Conservation (phyloP, 2,888 invertebrate genomes). For the Ennomos erosarius region DNA sequence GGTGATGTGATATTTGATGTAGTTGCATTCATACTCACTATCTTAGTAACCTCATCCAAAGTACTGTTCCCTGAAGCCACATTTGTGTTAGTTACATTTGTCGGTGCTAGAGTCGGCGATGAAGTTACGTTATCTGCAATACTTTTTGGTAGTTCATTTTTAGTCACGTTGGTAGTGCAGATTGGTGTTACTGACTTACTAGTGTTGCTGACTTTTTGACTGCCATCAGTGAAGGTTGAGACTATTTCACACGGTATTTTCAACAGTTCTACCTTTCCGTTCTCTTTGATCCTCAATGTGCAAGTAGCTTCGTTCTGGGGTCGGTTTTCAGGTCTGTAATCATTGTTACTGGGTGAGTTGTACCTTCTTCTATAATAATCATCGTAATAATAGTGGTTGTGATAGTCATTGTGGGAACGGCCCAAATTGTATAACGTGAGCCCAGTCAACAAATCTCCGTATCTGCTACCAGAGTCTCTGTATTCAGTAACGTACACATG, state of each 20-base stretch:
- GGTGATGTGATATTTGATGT: conserved; percentile 10
- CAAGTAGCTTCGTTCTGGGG: conserved; percentile 64
- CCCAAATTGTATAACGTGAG: conserved; percentile 74
- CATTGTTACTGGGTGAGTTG: conserved; percentile 38
- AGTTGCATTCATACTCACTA: conserved; percentile 1
- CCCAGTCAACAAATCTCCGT: conserved; percentile 70
- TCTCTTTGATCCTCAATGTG: conserved; percentile 65
- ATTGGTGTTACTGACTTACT: conserved; percentile 49
- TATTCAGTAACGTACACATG: conserved; percentile 71
- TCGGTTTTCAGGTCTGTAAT: conserved; percentile 39
- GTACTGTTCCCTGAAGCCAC: conserved; percentile 4
- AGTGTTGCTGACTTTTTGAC: conserved; percentile 46
- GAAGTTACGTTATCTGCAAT: conserved; percentile 16
- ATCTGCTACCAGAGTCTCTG: conserved; percentile 70
- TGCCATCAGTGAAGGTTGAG: conserved; percentile 71
- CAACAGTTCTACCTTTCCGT: conserved; percentile 56
- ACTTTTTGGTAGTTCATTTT: conserved; percentile 21
- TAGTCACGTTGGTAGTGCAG: conserved; percentile 59
- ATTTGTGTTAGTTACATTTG: conserved; percentile 10
- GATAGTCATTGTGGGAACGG: conserved; percentile 66
- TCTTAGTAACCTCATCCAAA: not conserved
- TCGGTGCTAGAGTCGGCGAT: conserved; percentile 17
- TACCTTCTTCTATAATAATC: conserved; percentile 71
- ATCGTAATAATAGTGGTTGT: conserved; percentile 71
- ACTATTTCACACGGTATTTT: conserved; percentile 79